Evolutionary conservation across 1,140 invertebrate genomes (phyloP).

Genomic region (Schlechtendalia chinensis): DNA sequence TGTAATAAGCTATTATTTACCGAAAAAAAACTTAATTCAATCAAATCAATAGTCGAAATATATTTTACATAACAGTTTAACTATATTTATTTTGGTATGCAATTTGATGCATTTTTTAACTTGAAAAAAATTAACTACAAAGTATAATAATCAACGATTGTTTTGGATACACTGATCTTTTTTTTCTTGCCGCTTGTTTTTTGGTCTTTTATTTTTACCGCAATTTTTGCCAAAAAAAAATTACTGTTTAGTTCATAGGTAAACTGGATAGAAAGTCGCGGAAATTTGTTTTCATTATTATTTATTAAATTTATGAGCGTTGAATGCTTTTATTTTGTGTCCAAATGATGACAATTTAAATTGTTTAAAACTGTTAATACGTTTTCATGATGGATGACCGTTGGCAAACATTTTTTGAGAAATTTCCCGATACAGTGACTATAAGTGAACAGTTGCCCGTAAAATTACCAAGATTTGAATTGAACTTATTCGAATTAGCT

Average conservation of each 20-base stretch:
- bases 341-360: background rate
- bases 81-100: too few species aligned
- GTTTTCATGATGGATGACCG: constrained; percentile 13
- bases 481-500: constrained; percentile 68
- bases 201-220: constrained; percentile 11
- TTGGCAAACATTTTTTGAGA: constrained; percentile 34
- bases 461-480: constrained; percentile 67
- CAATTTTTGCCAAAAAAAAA: constrained; percentile 17
- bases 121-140: too few species aligned
- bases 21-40: too few species aligned
- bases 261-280: too few species aligned
- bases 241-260: too few species aligned
- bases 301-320: too few species aligned
- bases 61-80: too few species aligned
- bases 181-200: constrained; percentile 21
- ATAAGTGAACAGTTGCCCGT: constrained; percentile 70
- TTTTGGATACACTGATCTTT: constrained; percentile 30
- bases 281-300: too few species aligned
- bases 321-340: background rate
- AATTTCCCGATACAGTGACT: constrained; percentile 27
- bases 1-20: too few species aligned
- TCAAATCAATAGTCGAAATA: too few species aligned
- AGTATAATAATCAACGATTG: constrained; percentile 3
- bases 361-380: background rate
- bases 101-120: too few species aligned